Percentiles rank a stretch among this genome's conserved stretches.
Conservation (phyloP, 2,797 vertebrate species). For the Lutjanus campechanus region DNA sequence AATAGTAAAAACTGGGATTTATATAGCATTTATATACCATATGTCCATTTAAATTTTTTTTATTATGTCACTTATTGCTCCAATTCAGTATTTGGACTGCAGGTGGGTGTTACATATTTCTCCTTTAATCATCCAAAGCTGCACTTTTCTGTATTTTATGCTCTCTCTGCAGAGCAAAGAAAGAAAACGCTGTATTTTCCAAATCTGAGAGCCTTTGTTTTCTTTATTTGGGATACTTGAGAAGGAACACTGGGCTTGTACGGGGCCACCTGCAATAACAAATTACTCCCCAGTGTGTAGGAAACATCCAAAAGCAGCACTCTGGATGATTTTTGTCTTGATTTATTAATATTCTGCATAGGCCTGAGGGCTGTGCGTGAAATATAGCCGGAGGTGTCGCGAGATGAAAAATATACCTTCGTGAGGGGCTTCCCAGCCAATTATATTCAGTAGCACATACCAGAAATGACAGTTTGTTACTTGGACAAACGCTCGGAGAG, state of each 20-base stretch:
- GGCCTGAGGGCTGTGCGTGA: slow-evolving; percentile 50
- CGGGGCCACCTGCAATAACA: slow-evolving; percentile 79
- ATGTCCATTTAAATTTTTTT: too few species aligned
- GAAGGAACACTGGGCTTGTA: slow-evolving; percentile 64
- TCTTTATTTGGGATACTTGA: slow-evolving; percentile 72
- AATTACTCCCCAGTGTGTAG: slow-evolving; percentile 72
- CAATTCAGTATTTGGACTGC: too few species aligned
- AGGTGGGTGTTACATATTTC: too few species aligned
- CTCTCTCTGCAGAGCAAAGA: slow-evolving; percentile 16
- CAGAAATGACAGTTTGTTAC: slow-evolving; percentile 72
- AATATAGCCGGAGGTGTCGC: slow-evolving; percentile 65
- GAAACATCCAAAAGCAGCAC: slow-evolving; percentile 74
- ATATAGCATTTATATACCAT: too few species aligned
- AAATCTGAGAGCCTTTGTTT: slow-evolving; percentile 54
- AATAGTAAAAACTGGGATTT: too few species aligned
- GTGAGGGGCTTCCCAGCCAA: slow-evolving; percentile 50
- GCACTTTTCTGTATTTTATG: not conserved
- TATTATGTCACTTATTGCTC: too few species aligned
- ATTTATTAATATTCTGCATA: slow-evolving; percentile 75
- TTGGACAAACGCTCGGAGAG: slow-evolving; percentile 54
- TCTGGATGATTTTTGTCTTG: slow-evolving; percentile 56
- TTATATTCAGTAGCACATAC: slow-evolving; percentile 76
- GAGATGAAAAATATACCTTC: slow-evolving; percentile 57
- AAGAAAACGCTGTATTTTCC: slow-evolving; percentile 35
- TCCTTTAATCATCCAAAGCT: slow-evolving; percentile 11